Conservation (phyloP, 2,888 invertebrate genomes). For the Tricholauxania praeusta region DNA sequence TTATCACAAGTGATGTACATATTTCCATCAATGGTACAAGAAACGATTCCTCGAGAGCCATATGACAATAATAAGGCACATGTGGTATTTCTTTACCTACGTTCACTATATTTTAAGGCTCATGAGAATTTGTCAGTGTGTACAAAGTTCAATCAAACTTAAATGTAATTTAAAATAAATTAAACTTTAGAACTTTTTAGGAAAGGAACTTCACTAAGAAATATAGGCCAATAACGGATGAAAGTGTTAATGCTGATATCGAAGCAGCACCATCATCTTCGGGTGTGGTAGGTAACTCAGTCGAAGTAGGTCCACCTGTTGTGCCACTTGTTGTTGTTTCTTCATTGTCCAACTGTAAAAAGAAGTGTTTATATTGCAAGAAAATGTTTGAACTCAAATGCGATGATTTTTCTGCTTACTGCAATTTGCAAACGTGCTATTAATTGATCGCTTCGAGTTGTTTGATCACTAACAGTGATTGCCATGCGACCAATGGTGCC, state of each 20-base stretch:
- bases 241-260: conserved; percentile 48
- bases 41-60: no score
- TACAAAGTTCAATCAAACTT: no score
- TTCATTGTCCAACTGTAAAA: conserved; percentile 53
- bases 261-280: conserved; percentile 48
- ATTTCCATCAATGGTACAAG: no score
- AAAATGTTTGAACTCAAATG: no score
- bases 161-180: neutral
- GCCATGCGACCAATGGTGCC: conserved; percentile 56
- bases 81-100: no score
- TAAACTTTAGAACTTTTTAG: conserved; percentile 33
- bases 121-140: no score
- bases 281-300: conserved; percentile 25
- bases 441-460: conserved; percentile 55
- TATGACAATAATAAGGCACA: no score
- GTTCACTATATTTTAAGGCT: no score
- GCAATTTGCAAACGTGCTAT: conserved; percentile 47
- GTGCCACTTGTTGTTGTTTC: conserved; percentile 15
- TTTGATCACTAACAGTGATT: conserved; percentile 55
- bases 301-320: conserved; percentile 9
- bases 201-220: conserved; percentile 44
- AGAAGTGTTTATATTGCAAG: neutral
- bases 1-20: no score
- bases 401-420: conserved; percentile 48
- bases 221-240: conserved; percentile 43